These are phyloP conservation scores for Macroglossus sobrinus DNA, from an alignment of 2,113 vertebrate genomes.

Conservation along the genomic window DNA sequence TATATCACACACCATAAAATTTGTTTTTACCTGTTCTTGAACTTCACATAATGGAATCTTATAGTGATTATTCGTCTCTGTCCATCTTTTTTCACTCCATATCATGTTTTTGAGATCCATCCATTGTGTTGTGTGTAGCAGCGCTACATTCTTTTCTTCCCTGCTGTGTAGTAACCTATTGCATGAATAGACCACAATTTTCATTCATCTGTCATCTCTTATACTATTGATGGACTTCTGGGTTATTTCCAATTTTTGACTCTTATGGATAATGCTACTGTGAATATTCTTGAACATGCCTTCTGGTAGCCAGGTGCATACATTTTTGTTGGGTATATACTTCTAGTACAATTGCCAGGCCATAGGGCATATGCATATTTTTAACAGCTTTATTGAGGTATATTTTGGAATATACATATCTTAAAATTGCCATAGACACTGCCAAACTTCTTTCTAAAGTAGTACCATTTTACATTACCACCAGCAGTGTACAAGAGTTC, in stretches of 20 bases:
- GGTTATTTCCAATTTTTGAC: background rate
- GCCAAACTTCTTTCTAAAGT: background rate
- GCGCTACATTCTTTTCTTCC: background rate
- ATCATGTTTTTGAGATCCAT: background rate
- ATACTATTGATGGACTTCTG: background rate
- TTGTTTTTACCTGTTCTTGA: background rate
- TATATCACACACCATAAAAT: background rate
- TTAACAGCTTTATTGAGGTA: background rate
- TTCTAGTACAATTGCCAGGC: too few species aligned
- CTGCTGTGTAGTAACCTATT: background rate
- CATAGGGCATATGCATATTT: background rate
- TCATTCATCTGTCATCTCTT: background rate
- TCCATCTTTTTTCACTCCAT: background rate
- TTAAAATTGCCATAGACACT: background rate
- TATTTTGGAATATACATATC: background rate
- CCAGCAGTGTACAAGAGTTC: background rate
- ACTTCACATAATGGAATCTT: background rate
- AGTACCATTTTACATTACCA: background rate
- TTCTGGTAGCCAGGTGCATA: background rate
- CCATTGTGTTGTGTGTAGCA: too few species aligned
- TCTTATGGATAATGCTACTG: background rate
- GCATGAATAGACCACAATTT: background rate
- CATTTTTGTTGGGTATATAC: background rate
- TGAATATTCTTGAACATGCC: background rate
- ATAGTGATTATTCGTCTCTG: background rate